phyloP scores from a whole-genome alignment of 2,888 invertebrate species.

The Cenopis cana region DNA sequence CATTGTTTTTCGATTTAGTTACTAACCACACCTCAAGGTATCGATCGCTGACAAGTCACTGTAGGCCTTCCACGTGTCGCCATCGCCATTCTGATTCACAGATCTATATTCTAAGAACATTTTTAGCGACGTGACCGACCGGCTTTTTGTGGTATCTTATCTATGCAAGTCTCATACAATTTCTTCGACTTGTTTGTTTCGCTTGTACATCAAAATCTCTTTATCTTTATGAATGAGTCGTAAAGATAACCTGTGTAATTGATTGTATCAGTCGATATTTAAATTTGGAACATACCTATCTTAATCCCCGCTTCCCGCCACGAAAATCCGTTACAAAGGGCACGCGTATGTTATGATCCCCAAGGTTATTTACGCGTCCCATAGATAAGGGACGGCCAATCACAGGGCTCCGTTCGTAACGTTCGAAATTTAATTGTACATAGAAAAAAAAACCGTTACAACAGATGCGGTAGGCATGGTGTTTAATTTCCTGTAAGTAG shows the following conservation, averaged over 20 bases:
- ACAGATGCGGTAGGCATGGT: conserved; percentile 45
- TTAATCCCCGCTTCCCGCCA: conserved; percentile 48
- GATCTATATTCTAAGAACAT: background rate
- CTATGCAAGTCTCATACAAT: background rate
- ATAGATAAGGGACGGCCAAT: conserved; percentile 78
- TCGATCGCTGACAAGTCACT: conserved; percentile 56
- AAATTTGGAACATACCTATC: conserved; percentile 15
- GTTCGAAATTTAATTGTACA: conserved; percentile 61
- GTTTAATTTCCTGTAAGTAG: conserved; percentile 30
- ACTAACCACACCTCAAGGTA: conserved; percentile 51
- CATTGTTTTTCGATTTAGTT: conserved; percentile 34
- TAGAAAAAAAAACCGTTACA: conserved; percentile 47
- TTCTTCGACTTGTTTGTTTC: conserved; percentile 11
- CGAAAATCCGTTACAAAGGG: conserved; percentile 65
- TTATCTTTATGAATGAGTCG: conserved; percentile 12
- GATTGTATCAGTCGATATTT: conserved; percentile 3
- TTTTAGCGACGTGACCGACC: conserved; percentile 31
- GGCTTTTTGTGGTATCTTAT: conserved; percentile 33
- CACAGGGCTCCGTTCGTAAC: conserved; percentile 62
- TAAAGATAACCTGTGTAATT: conserved; percentile 20
- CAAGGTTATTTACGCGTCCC: conserved; percentile 71
- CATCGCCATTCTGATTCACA: conserved; percentile 49
- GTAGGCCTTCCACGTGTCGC: conserved; percentile 47
- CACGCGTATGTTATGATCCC: conserved; percentile 62
- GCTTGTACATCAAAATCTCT: conserved; percentile 4